phyloP scores from a whole-genome alignment of 2,113 vertebrate species.

The Narcine bancroftii region DNA sequence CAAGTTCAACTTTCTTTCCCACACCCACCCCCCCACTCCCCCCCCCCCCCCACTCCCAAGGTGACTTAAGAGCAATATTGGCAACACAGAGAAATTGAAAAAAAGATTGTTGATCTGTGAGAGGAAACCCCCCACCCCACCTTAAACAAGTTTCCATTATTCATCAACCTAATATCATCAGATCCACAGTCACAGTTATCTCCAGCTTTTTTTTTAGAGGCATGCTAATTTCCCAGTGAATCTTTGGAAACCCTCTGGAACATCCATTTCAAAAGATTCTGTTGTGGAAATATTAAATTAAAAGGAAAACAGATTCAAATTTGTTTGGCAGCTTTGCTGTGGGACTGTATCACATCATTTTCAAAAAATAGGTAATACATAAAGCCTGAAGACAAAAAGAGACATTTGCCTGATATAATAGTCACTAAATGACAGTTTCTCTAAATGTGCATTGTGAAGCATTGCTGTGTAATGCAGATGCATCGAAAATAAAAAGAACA shows the following conservation, averaged over 20 bases:
- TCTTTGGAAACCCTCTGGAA: not conserved
- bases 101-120: not conserved
- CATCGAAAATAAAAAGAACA: not conserved
- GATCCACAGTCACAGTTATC: not conserved
- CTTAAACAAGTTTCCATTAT: not conserved
- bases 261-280: not conserved
- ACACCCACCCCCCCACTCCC: too few species aligned
- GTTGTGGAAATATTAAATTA: not conserved
- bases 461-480: not conserved
- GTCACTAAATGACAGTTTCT: not conserved
- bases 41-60: too few species aligned
- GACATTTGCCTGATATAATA: not conserved
- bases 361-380: not conserved
- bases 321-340: not conserved
- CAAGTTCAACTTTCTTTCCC: not conserved
- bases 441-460: not conserved
- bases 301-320: not conserved
- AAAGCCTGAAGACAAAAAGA: not conserved
- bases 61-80: too few species aligned
- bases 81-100: not conserved
- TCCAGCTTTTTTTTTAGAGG: too few species aligned
- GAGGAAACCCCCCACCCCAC: too few species aligned
- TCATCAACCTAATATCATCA: not conserved
- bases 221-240: not conserved
- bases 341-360: not conserved